These are phyloP conservation scores for Hermodice carunculata DNA, from an alignment of 2,888 invertebrate species.

Conservation along the genomic window DNA sequence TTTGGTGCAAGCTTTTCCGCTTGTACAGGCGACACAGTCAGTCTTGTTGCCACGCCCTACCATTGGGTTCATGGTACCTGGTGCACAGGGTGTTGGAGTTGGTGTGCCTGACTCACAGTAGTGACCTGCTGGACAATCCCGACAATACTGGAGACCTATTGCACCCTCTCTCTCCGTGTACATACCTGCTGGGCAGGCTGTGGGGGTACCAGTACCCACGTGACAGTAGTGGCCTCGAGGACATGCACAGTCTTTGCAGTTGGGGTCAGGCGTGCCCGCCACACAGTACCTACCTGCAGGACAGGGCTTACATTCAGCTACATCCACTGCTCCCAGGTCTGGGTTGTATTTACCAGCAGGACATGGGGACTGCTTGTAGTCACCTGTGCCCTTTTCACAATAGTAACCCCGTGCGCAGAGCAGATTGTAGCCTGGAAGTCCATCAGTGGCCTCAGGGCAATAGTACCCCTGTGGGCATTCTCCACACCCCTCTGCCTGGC, in stretches of 20 bases:
- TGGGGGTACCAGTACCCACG: conserved; percentile 41
- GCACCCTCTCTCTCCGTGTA: conserved; percentile 63
- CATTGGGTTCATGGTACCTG: conserved; percentile 59
- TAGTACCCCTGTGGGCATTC: conserved; percentile 62
- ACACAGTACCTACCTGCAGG: conserved; percentile 61
- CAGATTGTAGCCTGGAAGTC: conserved; percentile 44
- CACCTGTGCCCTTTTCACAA: conserved; percentile 54
- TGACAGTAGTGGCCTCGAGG: conserved; percentile 62
- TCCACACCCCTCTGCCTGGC: conserved; percentile 47
- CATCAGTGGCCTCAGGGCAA: conserved; percentile 60
- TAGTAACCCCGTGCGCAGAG: conserved; percentile 50
- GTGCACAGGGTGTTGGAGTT: conserved; percentile 50
- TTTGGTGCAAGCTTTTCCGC: conserved; percentile 59
- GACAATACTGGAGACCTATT: conserved; percentile 51
- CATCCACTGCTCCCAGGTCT: conserved; percentile 45
- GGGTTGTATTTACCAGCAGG: conserved; percentile 41
- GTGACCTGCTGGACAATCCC: conserved; percentile 44
- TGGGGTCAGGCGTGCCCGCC: conserved; percentile 55
- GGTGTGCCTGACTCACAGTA: conserved; percentile 48
- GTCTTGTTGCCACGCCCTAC: conserved; percentile 36
- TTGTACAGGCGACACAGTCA: conserved; percentile 53
- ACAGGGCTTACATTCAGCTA: conserved; percentile 54
- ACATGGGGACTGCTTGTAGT: conserved; percentile 56
- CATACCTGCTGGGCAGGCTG: conserved; percentile 56
- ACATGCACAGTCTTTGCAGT: conserved; percentile 54